Conservation (phyloP, 2,797 vertebrate species). For the Sebastes taczanowskii region DNA sequence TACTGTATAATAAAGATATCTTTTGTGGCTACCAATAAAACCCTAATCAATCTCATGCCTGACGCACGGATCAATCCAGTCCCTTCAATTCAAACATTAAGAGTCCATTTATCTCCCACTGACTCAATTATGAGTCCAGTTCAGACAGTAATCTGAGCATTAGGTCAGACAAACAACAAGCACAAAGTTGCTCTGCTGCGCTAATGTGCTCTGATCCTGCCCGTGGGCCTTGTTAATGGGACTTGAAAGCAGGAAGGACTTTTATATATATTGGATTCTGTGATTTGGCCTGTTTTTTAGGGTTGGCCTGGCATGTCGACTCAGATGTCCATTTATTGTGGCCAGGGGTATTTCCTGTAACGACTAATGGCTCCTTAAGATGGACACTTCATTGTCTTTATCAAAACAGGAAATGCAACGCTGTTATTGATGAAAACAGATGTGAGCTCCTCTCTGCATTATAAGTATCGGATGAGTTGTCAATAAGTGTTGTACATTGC, state of each 20-base stretch:
- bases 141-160: conserved; percentile 28
- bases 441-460: neutral
- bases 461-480: rapidly evolving
- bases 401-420: neutral
- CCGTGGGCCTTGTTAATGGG: conserved; percentile 6
- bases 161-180: conserved; percentile 36
- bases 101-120: conserved; percentile 29
- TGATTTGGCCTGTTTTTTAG: neutral
- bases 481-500: neutral
- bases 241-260: conserved; percentile 8
- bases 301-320: neutral
- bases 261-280: conserved; percentile 9
- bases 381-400: neutral
- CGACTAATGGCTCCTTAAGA: neutral
- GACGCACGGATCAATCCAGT: conserved; percentile 2
- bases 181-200: conserved; percentile 24
- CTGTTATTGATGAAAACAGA: neutral
- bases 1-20: neutral
- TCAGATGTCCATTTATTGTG: conserved; percentile 3
- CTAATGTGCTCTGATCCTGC: conserved; percentile 27
- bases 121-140: conserved; percentile 9
- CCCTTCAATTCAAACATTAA: neutral
- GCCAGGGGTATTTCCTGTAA: neutral
- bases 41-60: neutral
- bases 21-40: neutral